Conservation (phyloP, 2,113 vertebrate species). For the Neolamprologus ventralis region DNA sequence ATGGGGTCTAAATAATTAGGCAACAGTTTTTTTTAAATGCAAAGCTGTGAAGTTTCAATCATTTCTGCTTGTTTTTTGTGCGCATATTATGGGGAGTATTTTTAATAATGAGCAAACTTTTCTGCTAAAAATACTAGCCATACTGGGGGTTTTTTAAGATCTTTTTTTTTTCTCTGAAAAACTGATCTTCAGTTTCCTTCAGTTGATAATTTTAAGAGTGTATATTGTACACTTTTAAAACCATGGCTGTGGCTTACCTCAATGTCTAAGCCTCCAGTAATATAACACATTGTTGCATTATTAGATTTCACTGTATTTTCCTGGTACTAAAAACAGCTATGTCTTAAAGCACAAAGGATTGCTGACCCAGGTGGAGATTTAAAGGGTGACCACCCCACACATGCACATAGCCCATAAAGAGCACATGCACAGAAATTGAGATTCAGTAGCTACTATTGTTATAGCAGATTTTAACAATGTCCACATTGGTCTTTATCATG, state of each 20-base stretch:
- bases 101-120: not conserved
- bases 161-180: not conserved
- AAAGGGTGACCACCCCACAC: not conserved
- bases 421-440: not conserved
- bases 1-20: not conserved
- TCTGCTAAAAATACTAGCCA: not conserved
- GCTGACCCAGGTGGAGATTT: not conserved
- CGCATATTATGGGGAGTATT: not conserved
- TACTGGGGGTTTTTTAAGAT: fast-evolving
- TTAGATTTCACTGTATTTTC: not conserved
- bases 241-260: not conserved
- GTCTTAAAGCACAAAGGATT: not conserved
- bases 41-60: not conserved
- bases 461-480: not conserved
- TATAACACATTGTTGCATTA: not conserved
- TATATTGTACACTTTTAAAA: not conserved
- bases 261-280: not conserved
- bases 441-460: not conserved
- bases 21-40: not conserved
- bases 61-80: not conserved
- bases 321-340: not conserved
- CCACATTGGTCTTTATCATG: not conserved
- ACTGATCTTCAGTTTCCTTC: not conserved
- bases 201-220: not conserved
- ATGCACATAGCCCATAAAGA: not conserved